Evolutionary conservation across 2,888 invertebrate genomes (phyloP).

Genomic region (Drosophila mulleri): DNA sequence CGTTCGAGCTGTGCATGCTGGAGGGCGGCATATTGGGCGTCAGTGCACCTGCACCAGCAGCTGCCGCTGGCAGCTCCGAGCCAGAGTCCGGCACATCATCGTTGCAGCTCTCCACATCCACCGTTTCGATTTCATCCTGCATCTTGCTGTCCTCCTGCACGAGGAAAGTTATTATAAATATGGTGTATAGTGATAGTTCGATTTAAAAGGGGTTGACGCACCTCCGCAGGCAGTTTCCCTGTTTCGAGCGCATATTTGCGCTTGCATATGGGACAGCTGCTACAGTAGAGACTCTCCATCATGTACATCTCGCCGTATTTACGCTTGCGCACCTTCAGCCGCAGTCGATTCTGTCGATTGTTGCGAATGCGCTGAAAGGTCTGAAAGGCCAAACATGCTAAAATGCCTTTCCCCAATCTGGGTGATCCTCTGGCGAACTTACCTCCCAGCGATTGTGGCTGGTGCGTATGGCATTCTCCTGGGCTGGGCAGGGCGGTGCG

Average conservation of each 20-base stretch:
- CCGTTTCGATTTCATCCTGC: conserved; percentile 89
- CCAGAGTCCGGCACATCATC: conserved; percentile 85
- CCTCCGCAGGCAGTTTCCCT: conserved; percentile 88
- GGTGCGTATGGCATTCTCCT: conserved; percentile 85
- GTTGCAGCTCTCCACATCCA: conserved; percentile 88
- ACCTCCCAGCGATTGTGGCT: conserved; percentile 89
- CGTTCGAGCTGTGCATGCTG: conserved; percentile 80
- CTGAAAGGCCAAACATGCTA: conserved; percentile 43
- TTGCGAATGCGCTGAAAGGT: conserved; percentile 90
- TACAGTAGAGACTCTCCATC: conserved; percentile 85
- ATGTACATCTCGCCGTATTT: conserved; percentile 87
- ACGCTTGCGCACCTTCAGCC: conserved; percentile 89
- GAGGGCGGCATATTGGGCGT: conserved; percentile 42
- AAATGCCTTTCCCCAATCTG: background rate
- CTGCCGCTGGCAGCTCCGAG: conserved; percentile 73
- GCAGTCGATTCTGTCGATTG: conserved; percentile 89
- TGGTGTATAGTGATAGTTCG: background rate
- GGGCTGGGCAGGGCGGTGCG: conserved; percentile 83
- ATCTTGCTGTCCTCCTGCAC: conserved; percentile 75
- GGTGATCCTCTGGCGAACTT: background rate
- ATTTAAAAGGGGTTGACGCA: conserved; percentile 81
- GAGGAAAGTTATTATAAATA: accelerated
- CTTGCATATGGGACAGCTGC: conserved; percentile 88
- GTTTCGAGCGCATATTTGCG: conserved; percentile 85
- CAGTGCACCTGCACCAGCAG: conserved; percentile 8